Evolutionary conservation across 2,113 vertebrate genomes (phyloP).

Genomic region (Manacus vitellinus): DNA sequence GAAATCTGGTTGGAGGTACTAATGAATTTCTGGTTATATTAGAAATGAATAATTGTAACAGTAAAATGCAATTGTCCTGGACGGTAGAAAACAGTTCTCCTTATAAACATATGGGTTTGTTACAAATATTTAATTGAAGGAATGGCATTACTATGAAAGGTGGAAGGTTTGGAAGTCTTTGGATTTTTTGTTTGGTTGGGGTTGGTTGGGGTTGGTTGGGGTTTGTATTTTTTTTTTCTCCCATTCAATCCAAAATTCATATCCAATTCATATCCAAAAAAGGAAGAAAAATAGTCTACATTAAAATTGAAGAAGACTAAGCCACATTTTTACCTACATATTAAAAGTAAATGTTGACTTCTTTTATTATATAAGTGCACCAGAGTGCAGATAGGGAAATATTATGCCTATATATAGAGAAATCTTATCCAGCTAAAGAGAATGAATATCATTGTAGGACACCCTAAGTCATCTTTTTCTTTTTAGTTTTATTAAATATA

Average conservation of each 20-base stretch:
- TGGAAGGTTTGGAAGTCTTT: accelerated
- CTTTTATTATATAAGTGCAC: not conserved
- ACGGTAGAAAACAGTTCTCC: not conserved
- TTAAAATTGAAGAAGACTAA: not conserved
- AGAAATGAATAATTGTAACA: not conserved
- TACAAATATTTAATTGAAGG: not conserved
- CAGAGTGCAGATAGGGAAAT: not conserved
- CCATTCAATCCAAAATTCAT: not conserved
- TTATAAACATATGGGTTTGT: not conserved
- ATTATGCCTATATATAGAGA: not conserved
- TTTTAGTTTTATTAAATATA: slow-evolving; percentile 4
- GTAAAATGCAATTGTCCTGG: not conserved
- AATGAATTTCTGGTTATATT: not conserved
- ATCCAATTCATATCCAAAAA: not conserved
- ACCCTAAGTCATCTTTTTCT: not conserved
- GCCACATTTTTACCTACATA: not conserved
- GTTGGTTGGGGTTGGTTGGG: too few relatives aligned
- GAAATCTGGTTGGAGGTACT: not conserved
- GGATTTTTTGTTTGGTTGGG: not conserved
- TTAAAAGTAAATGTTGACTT: not conserved
- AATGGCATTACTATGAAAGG: not conserved
- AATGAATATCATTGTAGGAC: not conserved
- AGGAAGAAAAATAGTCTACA: not conserved
- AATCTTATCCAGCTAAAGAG: not conserved
- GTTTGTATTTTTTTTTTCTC: not conserved